Evolutionary conservation across 37 sponge, comb jelly and placozoan genomes (phyloP).

Genomic region (Theonella swinhoei): DNA sequence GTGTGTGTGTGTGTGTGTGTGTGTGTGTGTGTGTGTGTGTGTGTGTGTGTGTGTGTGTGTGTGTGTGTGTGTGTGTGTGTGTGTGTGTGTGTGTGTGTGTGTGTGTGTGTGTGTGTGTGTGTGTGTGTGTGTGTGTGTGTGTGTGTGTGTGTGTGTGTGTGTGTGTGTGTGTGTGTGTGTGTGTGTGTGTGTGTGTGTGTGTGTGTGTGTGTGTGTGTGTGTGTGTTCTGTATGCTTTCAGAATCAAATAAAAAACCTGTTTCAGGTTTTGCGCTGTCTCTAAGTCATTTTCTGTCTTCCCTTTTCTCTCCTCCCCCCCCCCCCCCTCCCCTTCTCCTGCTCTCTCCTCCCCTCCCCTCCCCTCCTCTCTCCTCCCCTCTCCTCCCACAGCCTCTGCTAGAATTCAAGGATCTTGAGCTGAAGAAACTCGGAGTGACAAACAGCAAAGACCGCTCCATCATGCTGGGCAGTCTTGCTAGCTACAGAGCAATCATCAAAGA

Average conservation of each 20-base stretch:
- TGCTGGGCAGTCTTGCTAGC: constrained; percentile 55
- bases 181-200: no score
- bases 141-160: no score
- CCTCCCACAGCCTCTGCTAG: neutral
- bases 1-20: constrained; percentile 27
- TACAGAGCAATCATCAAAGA: constrained; percentile 11
- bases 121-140: no score
- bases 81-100: no score
- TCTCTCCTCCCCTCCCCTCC: constrained; percentile 14
- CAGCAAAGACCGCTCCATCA: constrained; percentile 48
- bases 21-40: constrained; percentile 27
- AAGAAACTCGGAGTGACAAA: constrained; percentile 63
- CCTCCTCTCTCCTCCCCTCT: constrained; percentile 1
- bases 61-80: constrained; percentile 3
- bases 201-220: no score
- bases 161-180: no score
- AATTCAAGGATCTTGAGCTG: constrained; percentile 21
- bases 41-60: constrained; percentile 20
- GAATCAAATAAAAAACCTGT: no score
- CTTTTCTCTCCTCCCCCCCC: constrained; percentile 6
- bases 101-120: no score
- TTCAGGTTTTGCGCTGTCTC: no score
- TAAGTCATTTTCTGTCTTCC: neutral
- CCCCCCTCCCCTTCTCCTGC: constrained; percentile 21
- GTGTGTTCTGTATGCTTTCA: no score